Evolutionary conservation across 2,888 invertebrate genomes (phyloP), one percentile per base, ranked within the genome.

Genomic region (Plebejus argus): DNA sequence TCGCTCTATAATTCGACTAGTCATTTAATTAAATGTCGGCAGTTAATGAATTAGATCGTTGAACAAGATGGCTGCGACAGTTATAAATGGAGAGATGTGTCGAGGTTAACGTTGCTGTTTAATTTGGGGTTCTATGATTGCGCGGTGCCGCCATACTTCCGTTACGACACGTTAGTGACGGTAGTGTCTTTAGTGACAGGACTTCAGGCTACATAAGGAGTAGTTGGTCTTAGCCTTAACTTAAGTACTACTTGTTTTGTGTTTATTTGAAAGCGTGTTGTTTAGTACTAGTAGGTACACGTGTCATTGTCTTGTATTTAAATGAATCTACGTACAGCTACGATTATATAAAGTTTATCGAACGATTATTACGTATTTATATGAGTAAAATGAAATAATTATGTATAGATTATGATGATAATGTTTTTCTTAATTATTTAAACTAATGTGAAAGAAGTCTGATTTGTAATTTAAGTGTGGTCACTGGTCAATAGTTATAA

Each of bases 1-100:
- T 28, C 28, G 12, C 66, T 23, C 61, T 66, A 66, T 66, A 28
- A 66, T 66, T 66, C 66, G 66, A 66, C 66, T 66, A 66, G 66
- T 66, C 66, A 66, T 66, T 66, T 66, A 66, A 66, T 66, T 66
- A 66, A 66, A 66, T 66, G 66, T 66, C 66, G 66, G 66, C 66
- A 66, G 66, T 66, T 66, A 66, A 66, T 66, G 66, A 66, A 66
- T 66, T 66, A 66, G 66, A 66, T 66, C 66, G 66, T 66, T 66
- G 66, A 66, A 66, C 66, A 66, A 66, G 66, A 66, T 66, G 66
- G 66, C 66, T 66, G 66, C 66, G 66, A 66, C 66, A 66, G 66
- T 66, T 66, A 66, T 66, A 66, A 66, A 66, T 66, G 66, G 66
- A 66, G 66, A 66, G 66, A 66, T 66, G 66, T 66, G 66, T 66